phyloP scores from a whole-genome alignment of 2,113 vertebrate species.

The Marcusenius ussheri region DNA sequence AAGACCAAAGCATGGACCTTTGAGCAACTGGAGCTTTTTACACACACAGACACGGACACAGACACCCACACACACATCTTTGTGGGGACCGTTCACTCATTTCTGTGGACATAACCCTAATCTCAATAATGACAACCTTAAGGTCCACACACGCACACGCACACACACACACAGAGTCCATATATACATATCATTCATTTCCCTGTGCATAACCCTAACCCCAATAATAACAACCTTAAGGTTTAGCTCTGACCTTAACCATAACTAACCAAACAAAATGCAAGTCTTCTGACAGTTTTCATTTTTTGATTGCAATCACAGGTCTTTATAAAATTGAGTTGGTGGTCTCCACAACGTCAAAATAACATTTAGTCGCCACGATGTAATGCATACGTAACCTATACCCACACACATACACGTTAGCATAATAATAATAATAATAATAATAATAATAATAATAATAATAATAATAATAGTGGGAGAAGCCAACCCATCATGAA shows the following conservation, averaged over 20 bases:
- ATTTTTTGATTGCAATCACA: neutral
- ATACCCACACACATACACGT: neutral
- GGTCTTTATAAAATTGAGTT: neutral
- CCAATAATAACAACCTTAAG: neutral
- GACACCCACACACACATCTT: too few relatives aligned
- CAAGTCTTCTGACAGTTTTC: neutral
- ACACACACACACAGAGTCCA: neutral
- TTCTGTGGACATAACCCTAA: too few relatives aligned
- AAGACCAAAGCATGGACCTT: neutral
- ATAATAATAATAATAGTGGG: neutral
- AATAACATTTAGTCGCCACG: neutral
- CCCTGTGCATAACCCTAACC: neutral
- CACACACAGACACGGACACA: neutral
- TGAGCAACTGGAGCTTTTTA: neutral
- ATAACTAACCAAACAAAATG: neutral
- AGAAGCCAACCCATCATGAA: neutral
- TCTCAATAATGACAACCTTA: too few relatives aligned
- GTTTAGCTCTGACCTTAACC: neutral
- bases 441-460: neutral
- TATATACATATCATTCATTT: neutral
- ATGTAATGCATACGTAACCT: neutral
- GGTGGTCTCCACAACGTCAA: neutral
- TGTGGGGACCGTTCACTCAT: too few relatives aligned
- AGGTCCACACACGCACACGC: too few relatives aligned
- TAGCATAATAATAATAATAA: neutral